A percentile compares a stretch with the other conserved stretches of the same genome.
These are phyloP conservation scores for Endotricha flammealis DNA, from an alignment of 2,888 invertebrate species.

Conservation along the genomic window DNA sequence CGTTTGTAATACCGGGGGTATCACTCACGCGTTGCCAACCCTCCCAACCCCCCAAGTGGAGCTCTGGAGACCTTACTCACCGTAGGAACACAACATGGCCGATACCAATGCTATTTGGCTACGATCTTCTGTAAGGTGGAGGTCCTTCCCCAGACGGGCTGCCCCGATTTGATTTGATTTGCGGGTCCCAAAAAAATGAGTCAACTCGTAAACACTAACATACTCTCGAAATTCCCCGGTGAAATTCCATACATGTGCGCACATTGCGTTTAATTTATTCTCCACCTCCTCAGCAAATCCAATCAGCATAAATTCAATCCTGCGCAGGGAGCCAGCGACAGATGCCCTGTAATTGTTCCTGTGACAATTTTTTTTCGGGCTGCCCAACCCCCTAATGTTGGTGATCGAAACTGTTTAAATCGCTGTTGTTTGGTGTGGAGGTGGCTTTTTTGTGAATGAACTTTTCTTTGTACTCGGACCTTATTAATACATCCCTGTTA, in stretches of 20 bases:
- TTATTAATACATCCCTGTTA: too few relatives aligned
- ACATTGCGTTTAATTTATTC: slow-evolving; percentile 31
- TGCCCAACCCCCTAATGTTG: slow-evolving; percentile 55
- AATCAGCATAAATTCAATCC: slow-evolving; percentile 70
- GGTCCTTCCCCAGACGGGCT: too few relatives aligned
- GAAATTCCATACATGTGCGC: slow-evolving; percentile 32
- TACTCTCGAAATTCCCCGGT: neutral
- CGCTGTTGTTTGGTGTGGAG: slow-evolving; percentile 34
- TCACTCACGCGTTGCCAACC: too few relatives aligned
- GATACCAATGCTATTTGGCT: too few relatives aligned
- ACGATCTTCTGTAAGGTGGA: too few relatives aligned
- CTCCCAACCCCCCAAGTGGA: too few relatives aligned
- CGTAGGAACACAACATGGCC: too few relatives aligned
- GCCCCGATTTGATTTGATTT: too few relatives aligned
- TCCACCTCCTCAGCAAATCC: slow-evolving; percentile 53
- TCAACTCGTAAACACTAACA: neutral
- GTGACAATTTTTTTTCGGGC: slow-evolving; percentile 68
- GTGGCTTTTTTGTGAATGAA: slow-evolving; percentile 25
- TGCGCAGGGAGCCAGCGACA: slow-evolving; percentile 21
- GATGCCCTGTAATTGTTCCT: slow-evolving; percentile 73
- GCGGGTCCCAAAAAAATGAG: too few relatives aligned
- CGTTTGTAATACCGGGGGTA: too few relatives aligned
- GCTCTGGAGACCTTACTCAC: too few relatives aligned
- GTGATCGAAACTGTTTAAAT: slow-evolving; percentile 73
- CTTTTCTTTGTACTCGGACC: too few relatives aligned